A percentile compares a stretch with the other conserved stretches of the same genome.
phyloP scores from a whole-genome alignment of 2,113 vertebrate species.

The Lepisosteus osseus region DNA sequence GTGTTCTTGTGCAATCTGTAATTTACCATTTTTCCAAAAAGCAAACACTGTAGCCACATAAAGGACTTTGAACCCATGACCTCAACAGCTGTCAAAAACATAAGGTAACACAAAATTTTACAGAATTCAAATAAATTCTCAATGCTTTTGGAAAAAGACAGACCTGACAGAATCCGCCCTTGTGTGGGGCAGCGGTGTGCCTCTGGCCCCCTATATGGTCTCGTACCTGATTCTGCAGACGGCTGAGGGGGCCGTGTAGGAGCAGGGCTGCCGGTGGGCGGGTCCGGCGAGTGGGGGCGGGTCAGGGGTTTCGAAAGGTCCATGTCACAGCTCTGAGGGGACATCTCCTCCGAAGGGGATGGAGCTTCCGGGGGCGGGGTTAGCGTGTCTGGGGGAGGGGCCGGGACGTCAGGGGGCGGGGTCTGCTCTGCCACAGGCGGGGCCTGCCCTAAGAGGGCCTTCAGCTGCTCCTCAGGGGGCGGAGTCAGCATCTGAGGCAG shows the following conservation, averaged over 20 bases:
- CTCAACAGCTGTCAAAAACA: not conserved
- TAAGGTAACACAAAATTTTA: not conserved
- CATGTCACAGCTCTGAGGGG: slow-evolving; percentile 24
- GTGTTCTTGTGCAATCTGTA: too few relatives aligned
- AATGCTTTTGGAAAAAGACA: too few relatives aligned
- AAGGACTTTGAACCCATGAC: not conserved
- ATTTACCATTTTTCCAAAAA: too few relatives aligned
- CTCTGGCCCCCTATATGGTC: not conserved
- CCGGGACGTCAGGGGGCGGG: slow-evolving; percentile 41
- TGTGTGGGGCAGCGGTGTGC: too few relatives aligned
- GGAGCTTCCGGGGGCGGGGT: slow-evolving; percentile 63
- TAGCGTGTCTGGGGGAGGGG: slow-evolving; percentile 59
- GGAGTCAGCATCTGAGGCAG: slow-evolving; percentile 62
- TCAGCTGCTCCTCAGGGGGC: slow-evolving; percentile 54
- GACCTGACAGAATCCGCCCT: too few relatives aligned
- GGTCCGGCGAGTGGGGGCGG: not conserved
- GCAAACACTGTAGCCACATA: too few relatives aligned
- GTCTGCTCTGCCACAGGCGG: slow-evolving; percentile 37
- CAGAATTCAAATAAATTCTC: too few relatives aligned
- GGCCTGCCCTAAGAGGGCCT: slow-evolving; percentile 35
- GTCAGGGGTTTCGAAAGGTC: slow-evolving; percentile 19
- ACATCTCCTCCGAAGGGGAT: slow-evolving; percentile 23
- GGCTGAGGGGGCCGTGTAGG: not conserved
- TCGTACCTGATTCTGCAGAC: slow-evolving; percentile 37
- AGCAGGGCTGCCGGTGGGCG: not conserved